A percentile compares a stretch with the other conserved stretches of the same genome.
These are phyloP conservation scores for Drosophila tsacasi DNA, from an alignment of 1,140 invertebrate species.

Conservation along the genomic window DNA sequence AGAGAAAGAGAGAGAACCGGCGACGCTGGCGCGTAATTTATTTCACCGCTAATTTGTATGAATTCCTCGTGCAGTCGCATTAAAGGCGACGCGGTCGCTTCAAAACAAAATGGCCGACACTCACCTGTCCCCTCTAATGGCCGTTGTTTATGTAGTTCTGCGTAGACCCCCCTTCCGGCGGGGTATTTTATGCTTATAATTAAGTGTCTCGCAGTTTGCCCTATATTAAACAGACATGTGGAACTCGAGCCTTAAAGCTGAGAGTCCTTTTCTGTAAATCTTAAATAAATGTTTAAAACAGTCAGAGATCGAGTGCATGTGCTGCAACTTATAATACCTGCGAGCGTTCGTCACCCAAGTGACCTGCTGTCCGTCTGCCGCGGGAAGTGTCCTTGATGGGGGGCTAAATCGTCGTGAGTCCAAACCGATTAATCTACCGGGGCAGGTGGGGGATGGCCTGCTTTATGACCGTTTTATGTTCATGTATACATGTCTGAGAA, in stretches of 20 bases:
- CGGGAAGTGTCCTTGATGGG: conserved; percentile 5
- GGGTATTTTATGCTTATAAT: conserved; percentile 68
- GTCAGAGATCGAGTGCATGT: conserved; percentile 1
- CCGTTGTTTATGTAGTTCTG: conserved; percentile 52
- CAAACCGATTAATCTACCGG: conserved; percentile 23
- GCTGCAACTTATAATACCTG: conserved; percentile 19
- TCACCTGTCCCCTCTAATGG: conserved; percentile 58
- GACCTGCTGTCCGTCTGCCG: conserved; percentile 3
- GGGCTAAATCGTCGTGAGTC: conserved; percentile 3
- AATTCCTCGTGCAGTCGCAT: conserved; percentile 65
- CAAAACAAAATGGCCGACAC: conserved; percentile 55
- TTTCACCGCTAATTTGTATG: conserved; percentile 78
- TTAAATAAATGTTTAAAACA: conserved; percentile 16
- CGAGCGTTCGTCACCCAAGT: conserved; percentile 12
- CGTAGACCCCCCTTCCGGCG: conserved; percentile 32
- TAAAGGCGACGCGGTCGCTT: conserved; percentile 51
- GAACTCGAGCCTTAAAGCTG: conserved; percentile 20
- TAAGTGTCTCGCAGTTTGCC: conserved; percentile 60
- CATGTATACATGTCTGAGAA: conserved; percentile 1
- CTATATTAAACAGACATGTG: conserved; percentile 25
- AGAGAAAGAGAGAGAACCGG: conserved; percentile 7
- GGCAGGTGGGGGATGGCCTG: conserved; percentile 9
- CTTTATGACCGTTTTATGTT: conserved; percentile 64
- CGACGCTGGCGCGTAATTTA: conserved; percentile 58
- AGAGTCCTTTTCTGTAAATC: neutral